Base-by-base conservation (phyloP, 2,888 invertebrate species). In the Gortyna flavago region DNA sequence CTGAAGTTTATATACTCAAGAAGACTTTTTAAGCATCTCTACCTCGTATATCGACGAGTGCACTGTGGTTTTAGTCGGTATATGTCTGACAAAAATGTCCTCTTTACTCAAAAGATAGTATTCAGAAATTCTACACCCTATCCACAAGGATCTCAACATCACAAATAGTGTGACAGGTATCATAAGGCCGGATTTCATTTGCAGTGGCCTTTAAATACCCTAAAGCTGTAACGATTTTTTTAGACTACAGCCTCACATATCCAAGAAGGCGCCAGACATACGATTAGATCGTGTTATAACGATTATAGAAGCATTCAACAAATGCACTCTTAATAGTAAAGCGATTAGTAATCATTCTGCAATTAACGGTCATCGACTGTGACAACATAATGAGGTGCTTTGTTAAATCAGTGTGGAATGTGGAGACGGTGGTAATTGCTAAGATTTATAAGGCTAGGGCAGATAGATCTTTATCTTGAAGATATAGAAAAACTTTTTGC, bases 311-410 rank as follows among this genome's bases (percentile, higher is more conserved):
- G 35, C 44, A 73, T 41, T 66, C 62, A 66, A 62, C 82, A 82
- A 74, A 84, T 84, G 75, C 69, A 70, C 75, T 81, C 74, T 54
- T 86, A 84, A 83, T 83, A 64, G 65, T 38, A 64, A 79, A 67
- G 29, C 44, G 38, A 84, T 83, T 72, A 85, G 70, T 79, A 69
- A 86, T 84, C 83, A 86, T 84, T 83, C 38, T 67, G 41, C 75
- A 75, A 84, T 83, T 86, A 86, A 54, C 44, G 79, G 41, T 66
- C 72, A 67, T 75, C 29, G 75, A 51, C 64, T 66, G 48, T 2
- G 83, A 83, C 86, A 83, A n/a, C 44, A 73, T 84, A 84, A 84
- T 84, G 65, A 54, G 74, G 68, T 51, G 57, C 62, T 82, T 68
- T 78, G 51, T 82, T 67, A 82, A 78, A 77, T 83, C 51, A 85